Conservation (phyloP, 2,113 vertebrate genomes). For the Tachycineta bicolor region DNA sequence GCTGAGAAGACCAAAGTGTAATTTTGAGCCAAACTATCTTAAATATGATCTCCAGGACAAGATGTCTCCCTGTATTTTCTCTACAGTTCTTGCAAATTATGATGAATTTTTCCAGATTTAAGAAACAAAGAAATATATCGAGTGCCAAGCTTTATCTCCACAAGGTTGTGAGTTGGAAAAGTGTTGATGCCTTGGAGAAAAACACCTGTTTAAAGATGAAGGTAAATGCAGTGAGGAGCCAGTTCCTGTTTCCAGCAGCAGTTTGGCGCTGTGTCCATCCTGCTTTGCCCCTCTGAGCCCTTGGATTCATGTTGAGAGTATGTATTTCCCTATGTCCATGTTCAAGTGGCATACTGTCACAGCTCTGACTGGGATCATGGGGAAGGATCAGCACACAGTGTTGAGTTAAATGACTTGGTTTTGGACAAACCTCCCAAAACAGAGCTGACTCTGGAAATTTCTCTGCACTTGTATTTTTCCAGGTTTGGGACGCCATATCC, state of each 20-base stretch:
- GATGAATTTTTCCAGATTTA: background rate
- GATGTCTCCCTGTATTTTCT: background rate
- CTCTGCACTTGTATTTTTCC: background rate
- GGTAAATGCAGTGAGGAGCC: background rate
- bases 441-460: background rate
- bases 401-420: background rate
- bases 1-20: background rate
- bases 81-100: background rate
- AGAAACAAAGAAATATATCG: background rate
- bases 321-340: background rate
- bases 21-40: background rate
- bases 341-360: background rate
- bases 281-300: rapidly evolving
- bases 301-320: background rate
- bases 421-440: background rate
- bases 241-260: background rate
- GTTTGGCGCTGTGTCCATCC: background rate
- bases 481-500: background rate
- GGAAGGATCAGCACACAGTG: background rate
- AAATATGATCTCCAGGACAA: background rate
- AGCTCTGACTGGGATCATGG: background rate
- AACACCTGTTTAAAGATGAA: background rate
- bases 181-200: background rate
- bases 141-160: background rate
- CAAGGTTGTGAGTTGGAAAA: background rate